Base-by-base conservation (phyloP, 2,888 invertebrate genomes). In the Nomada ferruginata region DNA sequence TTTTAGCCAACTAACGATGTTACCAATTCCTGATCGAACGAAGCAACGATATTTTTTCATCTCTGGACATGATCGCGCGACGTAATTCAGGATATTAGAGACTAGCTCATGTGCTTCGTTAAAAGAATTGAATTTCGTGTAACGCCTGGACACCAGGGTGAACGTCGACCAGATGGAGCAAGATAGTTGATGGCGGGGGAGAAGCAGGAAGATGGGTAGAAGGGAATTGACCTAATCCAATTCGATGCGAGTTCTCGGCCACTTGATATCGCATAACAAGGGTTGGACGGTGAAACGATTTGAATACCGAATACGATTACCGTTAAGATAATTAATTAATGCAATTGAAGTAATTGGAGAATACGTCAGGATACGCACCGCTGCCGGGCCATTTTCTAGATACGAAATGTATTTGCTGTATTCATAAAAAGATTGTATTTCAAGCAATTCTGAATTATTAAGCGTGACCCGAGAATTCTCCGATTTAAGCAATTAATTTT, bases 41-140 rank as follows among this genome's bases (percentile, higher is more conserved):
- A 55, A 57, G 55, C 73, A 68, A 59, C 55, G 75, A 15, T 60
- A 59, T 69, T 52, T 70, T 42, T 60, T 73, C 85, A 85, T 74
- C 70, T 79, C 79, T 72, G 77, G 74, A 84, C 66, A 80, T 78
- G 72, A 68, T 53, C 69, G 65, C 55, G 71, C 76, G 76, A 82
- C 83, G 71, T 72, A 72, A 76, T 75, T 73, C 70, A 63, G 83
- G 82, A 87, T 87, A 89, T 87, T 89, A 85, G 73, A 65, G 42
- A 57, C 75, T 61, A 65, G 66, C 82, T 79, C 85, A 78, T 84
- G 80, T 73, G 84, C 77, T 78, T 73, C 75, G 71, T 63, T 73
- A 84, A 89, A 89, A 89, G 87, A 89, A 89, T 89, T 89, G 87
- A 89, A 89, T 89, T 87, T 84, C 84, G 69, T 85, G 81, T 86